phyloP scores from a whole-genome alignment of 2,797 vertebrate species.

The Neosalanx taihuensis region DNA sequence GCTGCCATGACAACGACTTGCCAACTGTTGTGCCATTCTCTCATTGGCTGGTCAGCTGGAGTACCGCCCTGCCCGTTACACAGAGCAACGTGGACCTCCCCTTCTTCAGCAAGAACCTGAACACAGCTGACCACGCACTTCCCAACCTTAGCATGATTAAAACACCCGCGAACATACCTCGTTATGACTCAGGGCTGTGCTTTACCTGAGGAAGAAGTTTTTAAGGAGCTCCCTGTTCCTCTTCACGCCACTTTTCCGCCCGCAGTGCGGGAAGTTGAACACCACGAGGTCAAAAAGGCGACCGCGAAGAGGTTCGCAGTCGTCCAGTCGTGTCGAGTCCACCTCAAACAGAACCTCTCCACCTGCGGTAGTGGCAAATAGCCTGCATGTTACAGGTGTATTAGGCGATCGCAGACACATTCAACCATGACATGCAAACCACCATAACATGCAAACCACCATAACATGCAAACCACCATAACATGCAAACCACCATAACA shows the following conservation, averaged over 20 bases:
- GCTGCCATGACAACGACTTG: conserved; percentile 91
- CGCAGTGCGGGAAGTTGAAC: conserved; percentile 96
- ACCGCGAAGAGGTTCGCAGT: conserved; percentile 64
- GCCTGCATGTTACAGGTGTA: background rate
- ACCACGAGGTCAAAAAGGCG: conserved; percentile 79
- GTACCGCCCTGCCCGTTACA: conserved; percentile 97
- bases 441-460: too few species aligned
- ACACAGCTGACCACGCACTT: conserved; percentile 70
- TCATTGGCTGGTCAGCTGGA: conserved; percentile 80
- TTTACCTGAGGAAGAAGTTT: conserved; percentile 86
- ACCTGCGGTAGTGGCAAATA: conserved; percentile 64
- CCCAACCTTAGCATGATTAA: background rate
- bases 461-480: too few species aligned
- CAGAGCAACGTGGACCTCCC: conserved; percentile 85
- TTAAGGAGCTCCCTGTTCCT: conserved; percentile 89
- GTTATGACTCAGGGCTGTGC: background rate
- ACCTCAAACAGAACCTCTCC: conserved; percentile 82
- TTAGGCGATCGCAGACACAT: background rate
- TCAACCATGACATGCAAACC: background rate
- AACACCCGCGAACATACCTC: background rate
- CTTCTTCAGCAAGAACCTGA: conserved; percentile 78
- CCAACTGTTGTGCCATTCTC: conserved; percentile 98
- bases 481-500: too few species aligned
- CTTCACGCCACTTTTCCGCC: conserved; percentile 91
- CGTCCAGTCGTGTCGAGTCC: conserved; percentile 81